A percentile compares a stretch with the other conserved stretches of the same genome.
phyloP scores from a whole-genome alignment of 2,113 vertebrate species.

The Leucosticte australis region DNA sequence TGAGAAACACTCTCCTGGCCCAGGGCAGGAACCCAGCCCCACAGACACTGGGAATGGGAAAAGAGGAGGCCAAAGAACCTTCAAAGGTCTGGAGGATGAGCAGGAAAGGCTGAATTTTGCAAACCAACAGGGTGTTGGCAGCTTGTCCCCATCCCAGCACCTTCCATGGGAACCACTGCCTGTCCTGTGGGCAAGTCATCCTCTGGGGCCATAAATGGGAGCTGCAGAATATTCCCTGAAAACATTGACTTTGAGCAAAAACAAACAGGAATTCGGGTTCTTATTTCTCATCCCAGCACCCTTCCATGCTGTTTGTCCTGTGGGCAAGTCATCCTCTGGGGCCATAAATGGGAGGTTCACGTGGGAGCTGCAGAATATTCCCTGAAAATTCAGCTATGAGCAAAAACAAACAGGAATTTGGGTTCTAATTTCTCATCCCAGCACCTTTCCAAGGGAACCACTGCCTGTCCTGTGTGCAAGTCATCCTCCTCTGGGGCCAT shows the following conservation, averaged over 20 bases:
- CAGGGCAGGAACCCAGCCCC: neutral
- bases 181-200: too few relatives aligned
- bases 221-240: neutral
- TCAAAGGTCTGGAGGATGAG: neutral
- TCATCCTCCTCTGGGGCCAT: too few relatives aligned
- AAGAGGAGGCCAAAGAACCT: neutral
- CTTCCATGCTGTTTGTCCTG: neutral
- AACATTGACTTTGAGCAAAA: neutral
- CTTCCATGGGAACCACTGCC: neutral
- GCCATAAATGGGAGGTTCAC: neutral
- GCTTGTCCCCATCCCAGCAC: neutral
- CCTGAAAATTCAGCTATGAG: neutral
- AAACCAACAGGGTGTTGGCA: rapidly evolving
- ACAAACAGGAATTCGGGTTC: neutral
- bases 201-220: neutral
- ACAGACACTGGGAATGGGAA: neutral
- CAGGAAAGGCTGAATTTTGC: neutral
- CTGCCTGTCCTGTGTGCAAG: too few relatives aligned
- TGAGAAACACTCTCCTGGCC: neutral
- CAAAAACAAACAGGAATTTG: neutral
- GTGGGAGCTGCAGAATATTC: neutral
- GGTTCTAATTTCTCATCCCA: neutral
- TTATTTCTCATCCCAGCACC: neutral
- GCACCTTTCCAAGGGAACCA: neutral
- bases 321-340: neutral